Percentiles rank a stretch among this genome's conserved stretches.
Evolutionary conservation across 2,113 vertebrate species (phyloP).

Genomic region (Gadus chalcogrammus): DNA sequence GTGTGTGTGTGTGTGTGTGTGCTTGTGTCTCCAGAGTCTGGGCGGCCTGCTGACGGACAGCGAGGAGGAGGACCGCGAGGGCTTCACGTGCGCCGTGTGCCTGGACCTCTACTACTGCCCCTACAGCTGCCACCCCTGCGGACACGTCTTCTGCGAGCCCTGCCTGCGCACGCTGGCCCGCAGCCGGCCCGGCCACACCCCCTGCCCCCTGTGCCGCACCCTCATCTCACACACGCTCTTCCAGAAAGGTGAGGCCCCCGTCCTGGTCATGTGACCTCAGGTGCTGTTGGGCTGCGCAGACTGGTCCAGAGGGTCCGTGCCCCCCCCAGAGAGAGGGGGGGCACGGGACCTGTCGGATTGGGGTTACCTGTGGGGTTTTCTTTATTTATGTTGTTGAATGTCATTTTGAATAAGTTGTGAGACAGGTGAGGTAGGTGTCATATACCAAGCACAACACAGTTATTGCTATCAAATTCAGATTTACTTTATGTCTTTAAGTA

Average conservation of each 20-base stretch:
- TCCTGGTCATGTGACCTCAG: background rate
- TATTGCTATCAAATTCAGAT: background rate
- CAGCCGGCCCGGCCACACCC: constrained; percentile 79
- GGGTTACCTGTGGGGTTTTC: background rate
- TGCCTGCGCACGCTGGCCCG: constrained; percentile 87
- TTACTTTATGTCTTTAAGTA: too few species aligned
- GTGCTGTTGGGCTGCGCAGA: background rate
- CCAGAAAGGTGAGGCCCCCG: constrained; percentile 74
- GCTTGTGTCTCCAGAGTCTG: constrained; percentile 21
- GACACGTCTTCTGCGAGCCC: constrained; percentile 91
- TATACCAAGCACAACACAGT: too few species aligned
- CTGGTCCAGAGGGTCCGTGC: too few species aligned
- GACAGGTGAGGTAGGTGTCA: too few species aligned
- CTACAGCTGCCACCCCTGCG: constrained; percentile 87
- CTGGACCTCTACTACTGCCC: constrained; percentile 92
- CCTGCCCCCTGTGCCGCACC: constrained; percentile 86
- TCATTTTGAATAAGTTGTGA: too few species aligned
- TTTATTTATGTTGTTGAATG: background rate
- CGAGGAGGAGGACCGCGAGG: constrained; percentile 68
- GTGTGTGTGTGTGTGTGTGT: too few species aligned
- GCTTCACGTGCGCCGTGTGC: constrained; percentile 87
- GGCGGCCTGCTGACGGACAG: constrained; percentile 19
- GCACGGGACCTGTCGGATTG: too few species aligned
- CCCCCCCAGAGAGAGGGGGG: too few species aligned
- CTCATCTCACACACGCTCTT: constrained; percentile 82